phyloP scores from a whole-genome alignment of 2,113 vertebrate species.

The Halichoerus grypus region DNA sequence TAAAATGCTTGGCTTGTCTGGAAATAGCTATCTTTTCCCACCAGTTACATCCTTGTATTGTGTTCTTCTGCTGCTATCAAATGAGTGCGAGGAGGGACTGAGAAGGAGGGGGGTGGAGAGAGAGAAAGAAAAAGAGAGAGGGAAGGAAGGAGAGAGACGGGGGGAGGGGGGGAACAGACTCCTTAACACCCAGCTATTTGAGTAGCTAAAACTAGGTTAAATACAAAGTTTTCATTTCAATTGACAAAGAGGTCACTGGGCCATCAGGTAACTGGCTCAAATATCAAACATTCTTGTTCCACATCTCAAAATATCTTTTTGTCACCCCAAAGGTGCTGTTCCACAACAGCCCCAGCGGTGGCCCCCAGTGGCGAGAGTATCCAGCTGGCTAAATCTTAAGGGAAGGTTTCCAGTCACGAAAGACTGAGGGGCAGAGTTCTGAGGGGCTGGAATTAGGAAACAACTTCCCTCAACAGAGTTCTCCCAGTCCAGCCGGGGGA shows the following conservation, averaged over 20 bases:
- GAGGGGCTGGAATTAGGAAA: not conserved
- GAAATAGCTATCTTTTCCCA: slow-evolving; percentile 70
- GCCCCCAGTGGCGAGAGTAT: not conserved
- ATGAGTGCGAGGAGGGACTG: slow-evolving; percentile 48
- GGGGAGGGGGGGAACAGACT: not conserved
- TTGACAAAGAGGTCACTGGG: slow-evolving; percentile 79
- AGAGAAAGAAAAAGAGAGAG: not conserved
- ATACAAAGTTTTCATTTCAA: slow-evolving; percentile 81
- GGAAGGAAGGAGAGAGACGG: not conserved
- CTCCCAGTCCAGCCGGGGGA: not conserved
- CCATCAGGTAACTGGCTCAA: slow-evolving; percentile 83
- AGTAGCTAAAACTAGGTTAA: slow-evolving; percentile 81
- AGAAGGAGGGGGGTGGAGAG: not conserved
- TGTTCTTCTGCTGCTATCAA: slow-evolving; percentile 68
- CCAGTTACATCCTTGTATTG: slow-evolving; percentile 73
- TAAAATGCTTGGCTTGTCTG: slow-evolving; percentile 64
- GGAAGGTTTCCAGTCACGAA: not conserved
- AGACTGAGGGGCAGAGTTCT: not conserved
- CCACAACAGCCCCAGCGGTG: not conserved
- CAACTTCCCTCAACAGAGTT: not conserved
- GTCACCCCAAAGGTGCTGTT: not conserved
- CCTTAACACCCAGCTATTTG: slow-evolving; percentile 60
- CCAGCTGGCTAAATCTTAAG: not conserved
- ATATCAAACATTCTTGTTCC: slow-evolving; percentile 62
- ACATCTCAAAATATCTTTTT: slow-evolving; percentile 49